phyloP scores from a whole-genome alignment of 1,140 invertebrate genomes.

The Lepidurus arcticus region DNA sequence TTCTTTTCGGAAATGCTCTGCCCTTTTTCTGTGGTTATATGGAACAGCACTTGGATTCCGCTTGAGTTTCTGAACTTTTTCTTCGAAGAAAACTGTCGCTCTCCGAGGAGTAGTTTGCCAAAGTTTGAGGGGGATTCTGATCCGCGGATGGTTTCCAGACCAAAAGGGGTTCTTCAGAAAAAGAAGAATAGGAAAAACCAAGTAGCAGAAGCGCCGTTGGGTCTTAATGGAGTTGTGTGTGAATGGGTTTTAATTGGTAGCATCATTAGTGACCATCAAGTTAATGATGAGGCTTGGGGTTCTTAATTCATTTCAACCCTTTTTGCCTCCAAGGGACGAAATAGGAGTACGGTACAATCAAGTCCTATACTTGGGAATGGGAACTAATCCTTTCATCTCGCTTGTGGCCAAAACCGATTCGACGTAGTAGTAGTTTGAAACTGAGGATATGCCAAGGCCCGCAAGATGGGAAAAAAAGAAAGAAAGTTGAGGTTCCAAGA shows the following conservation, averaged over 20 bases:
- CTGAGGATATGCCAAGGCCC: not conserved
- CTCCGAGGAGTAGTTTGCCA: not conserved
- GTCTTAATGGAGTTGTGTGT: not conserved
- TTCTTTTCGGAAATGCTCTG: not conserved
- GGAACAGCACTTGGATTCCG: not conserved
- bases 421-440: not conserved
- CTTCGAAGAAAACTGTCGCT: not conserved
- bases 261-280: slow-evolving; percentile 14
- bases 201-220: not conserved
- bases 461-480: not conserved
- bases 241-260: slow-evolving; percentile 11
- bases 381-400: slow-evolving; percentile 15
- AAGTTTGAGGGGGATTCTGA: not conserved
- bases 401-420: slow-evolving; percentile 8
- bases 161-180: not conserved
- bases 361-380: not conserved
- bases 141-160: not conserved
- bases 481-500: not conserved
- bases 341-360: not conserved
- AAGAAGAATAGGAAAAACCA: not conserved
- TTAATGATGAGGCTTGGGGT: not conserved
- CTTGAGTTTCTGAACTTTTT: not conserved
- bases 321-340: not conserved
- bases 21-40: not conserved
- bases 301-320: not conserved